A percentile compares a stretch with the other conserved stretches of the same genome.
phyloP scores from a whole-genome alignment of 92 coral and sea anemone genomes.

The Zoanthus sociatus region DNA sequence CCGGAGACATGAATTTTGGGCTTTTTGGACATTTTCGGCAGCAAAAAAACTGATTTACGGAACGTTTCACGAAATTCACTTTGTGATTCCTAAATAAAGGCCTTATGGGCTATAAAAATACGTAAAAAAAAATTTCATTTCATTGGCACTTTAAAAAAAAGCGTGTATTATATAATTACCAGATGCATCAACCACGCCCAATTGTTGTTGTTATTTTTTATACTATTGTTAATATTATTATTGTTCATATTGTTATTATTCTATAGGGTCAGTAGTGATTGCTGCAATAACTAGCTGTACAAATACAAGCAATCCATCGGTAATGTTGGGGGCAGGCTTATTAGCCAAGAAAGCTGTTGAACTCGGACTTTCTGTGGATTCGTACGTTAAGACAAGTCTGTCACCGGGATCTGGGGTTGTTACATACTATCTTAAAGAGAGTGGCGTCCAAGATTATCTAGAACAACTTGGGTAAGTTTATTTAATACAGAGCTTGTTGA shows the following conservation, averaged over 20 bases:
- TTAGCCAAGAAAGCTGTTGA: conserved; percentile 95
- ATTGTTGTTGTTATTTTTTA: too few species aligned
- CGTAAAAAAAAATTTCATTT: too few species aligned
- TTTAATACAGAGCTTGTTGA: not conserved
- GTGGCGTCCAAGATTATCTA: conserved; percentile 93
- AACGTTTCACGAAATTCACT: too few species aligned
- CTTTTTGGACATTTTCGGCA: too few species aligned
- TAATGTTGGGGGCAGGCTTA: conserved; percentile 97
- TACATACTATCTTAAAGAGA: conserved; percentile 91
- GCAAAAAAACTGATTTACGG: too few species aligned
- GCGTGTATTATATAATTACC: too few species aligned
- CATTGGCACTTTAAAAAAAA: too few species aligned
- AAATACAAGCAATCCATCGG: conserved; percentile 98
- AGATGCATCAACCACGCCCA: too few species aligned
- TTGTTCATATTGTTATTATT: not conserved
- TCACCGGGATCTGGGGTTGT: conserved; percentile 99
- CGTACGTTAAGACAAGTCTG: conserved; percentile 92
- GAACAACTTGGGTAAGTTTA: conserved; percentile 87
- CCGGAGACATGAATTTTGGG: too few species aligned
- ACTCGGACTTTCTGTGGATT: conserved; percentile 79
- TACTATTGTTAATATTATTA: too few species aligned
- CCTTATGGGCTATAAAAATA: too few species aligned
- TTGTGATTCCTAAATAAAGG: too few species aligned
- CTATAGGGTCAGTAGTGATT: conserved; percentile 92
- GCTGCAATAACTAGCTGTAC: conserved; percentile 99